phyloP scores from a whole-genome alignment of 2,113 vertebrate genomes.

The Brachyistius frenatus region DNA sequence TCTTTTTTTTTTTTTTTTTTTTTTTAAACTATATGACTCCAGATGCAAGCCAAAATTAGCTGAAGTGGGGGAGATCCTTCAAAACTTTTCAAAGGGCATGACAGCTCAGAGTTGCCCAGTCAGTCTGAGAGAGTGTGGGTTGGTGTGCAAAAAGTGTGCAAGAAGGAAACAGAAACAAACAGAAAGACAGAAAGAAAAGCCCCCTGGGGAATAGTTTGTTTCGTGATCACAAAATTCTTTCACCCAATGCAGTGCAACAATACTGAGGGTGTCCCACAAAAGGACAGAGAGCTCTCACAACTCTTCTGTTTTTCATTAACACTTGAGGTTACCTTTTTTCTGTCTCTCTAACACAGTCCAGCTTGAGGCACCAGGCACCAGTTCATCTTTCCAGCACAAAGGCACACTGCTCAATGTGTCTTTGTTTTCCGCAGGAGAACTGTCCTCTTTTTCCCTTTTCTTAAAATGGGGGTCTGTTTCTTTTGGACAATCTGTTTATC shows the following conservation, averaged over 20 bases:
- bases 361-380: constrained; percentile 54
- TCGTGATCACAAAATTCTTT: constrained; percentile 34
- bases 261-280: constrained; percentile 37
- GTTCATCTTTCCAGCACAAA: constrained; percentile 62
- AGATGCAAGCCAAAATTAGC: constrained; percentile 58
- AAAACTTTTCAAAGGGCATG: constrained; percentile 35
- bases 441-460: constrained; percentile 26
- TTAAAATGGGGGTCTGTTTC: constrained; percentile 20
- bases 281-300: constrained; percentile 36
- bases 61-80: constrained; percentile 49
- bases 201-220: constrained; percentile 26
- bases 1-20: background rate
- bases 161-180: background rate
- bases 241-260: constrained; percentile 26
- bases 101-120: constrained; percentile 27
- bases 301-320: constrained; percentile 70
- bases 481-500: constrained; percentile 22
- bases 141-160: constrained; percentile 10
- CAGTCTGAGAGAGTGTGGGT: constrained; percentile 5
- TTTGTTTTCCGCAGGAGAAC: constrained; percentile 63
- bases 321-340: constrained; percentile 53
- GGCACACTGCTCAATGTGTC: constrained; percentile 48
- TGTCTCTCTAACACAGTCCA: constrained; percentile 48
- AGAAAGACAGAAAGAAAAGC: constrained; percentile 5
- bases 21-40: constrained; percentile 54